Evolutionary conservation across 1,140 invertebrate species (phyloP).

Genomic region (Drosophila chauvacae): DNA sequence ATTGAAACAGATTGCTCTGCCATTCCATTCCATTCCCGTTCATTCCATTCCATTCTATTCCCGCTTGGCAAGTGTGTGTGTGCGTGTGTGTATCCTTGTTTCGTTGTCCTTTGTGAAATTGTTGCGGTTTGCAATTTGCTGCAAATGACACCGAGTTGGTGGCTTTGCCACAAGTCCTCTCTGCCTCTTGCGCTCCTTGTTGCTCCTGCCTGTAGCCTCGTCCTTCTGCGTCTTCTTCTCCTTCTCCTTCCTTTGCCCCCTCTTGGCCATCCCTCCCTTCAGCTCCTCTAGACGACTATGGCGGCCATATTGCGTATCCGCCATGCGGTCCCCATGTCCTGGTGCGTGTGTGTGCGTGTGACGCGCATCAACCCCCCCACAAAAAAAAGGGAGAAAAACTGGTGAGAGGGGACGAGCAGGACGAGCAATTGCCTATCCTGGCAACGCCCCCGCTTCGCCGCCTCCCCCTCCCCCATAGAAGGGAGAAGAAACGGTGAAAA

Average conservation of each 20-base stretch:
- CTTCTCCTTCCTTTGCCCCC: not conserved
- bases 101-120: constrained; percentile 77
- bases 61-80: constrained; percentile 15
- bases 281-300: constrained; percentile 17
- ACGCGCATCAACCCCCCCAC: constrained; percentile 69
- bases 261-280: not conserved
- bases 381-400: not conserved
- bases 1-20: constrained; percentile 84
- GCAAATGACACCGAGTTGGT: constrained; percentile 76
- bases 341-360: constrained; percentile 57
- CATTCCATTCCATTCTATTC: constrained; percentile 29
- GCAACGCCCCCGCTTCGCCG: constrained; percentile 2
- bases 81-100: constrained; percentile 32
- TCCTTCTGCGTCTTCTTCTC: no score
- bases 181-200: not conserved
- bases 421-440: constrained; percentile 55
- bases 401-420: not conserved
- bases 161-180: constrained; percentile 22
- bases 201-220: not conserved
- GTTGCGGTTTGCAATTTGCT: constrained; percentile 84
- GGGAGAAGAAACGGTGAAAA: constrained; percentile 4
- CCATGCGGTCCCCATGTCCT: constrained; percentile 57
- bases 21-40: constrained; percentile 46
- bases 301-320: constrained; percentile 58
- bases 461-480: not conserved